Evolutionary conservation across 2,888 invertebrate species (phyloP).

Genomic region (Agrilus cyanescens): DNA sequence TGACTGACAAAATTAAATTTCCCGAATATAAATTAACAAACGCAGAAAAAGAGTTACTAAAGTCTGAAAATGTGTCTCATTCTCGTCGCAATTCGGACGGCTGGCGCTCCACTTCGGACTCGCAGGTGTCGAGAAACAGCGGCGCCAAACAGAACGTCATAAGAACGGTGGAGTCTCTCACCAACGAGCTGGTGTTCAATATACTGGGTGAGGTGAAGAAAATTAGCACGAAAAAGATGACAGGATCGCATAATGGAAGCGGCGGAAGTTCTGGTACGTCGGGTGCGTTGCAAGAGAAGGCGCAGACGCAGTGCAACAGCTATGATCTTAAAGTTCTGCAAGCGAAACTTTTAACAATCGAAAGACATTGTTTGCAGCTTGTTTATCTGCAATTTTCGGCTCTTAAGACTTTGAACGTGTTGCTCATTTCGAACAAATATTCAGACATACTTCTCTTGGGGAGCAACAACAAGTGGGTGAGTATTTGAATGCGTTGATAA

Average conservation of each 20-base stretch:
- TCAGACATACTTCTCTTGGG: conserved; percentile 41
- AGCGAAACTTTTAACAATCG: conserved; percentile 34
- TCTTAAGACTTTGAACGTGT: conserved; percentile 40
- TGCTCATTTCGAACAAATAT: conserved; percentile 42
- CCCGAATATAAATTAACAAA: conserved; percentile 30
- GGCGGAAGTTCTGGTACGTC: conserved; percentile 3
- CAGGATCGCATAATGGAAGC: conserved; percentile 13
- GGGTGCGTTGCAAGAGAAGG: conserved; percentile 15
- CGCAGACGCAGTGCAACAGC: conserved; percentile 13
- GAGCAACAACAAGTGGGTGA: conserved; percentile 2
- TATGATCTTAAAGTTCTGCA: conserved; percentile 26
- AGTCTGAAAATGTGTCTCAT: conserved; percentile 17
- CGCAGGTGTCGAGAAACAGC: conserved; percentile 20
- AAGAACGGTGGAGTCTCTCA: conserved; percentile 36
- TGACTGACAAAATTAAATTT: conserved; percentile 39
- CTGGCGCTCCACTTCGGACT: conserved; percentile 25
- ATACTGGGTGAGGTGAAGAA: conserved; percentile 42
- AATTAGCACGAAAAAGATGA: conserved; percentile 29
- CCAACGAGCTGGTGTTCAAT: conserved; percentile 39
- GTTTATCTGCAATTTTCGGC: conserved; percentile 44
- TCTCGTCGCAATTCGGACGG: conserved; percentile 18
- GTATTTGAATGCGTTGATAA: neutral
- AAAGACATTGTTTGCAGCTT: conserved; percentile 37
- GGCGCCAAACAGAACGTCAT: conserved; percentile 14
- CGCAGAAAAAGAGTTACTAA: conserved; percentile 30